Base-by-base conservation (phyloP, 2,888 invertebrate genomes). In the Chloroclysta siterata region DNA sequence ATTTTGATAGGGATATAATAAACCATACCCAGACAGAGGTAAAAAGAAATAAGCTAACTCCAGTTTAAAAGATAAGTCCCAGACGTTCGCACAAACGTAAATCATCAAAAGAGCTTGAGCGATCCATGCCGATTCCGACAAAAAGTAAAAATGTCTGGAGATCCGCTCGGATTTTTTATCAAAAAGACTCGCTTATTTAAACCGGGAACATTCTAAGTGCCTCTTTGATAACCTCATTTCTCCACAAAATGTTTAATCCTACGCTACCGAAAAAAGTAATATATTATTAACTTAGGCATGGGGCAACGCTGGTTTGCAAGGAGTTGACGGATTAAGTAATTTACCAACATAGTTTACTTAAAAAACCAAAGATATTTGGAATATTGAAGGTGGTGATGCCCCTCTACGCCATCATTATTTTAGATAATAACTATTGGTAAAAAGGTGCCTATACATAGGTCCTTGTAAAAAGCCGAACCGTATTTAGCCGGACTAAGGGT, bases 191-290 rank as follows among this genome's bases (percentile, higher is more conserved):
- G 14, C 54, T 58, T 57, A 63, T 63, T 53, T 58, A 63, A 46
- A 53, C 63, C 56, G 61, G 42, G 55, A 53, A 53, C 58, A 47
- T 63, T 51, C 17, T 60, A 63, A 71, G 69, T 62, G 69, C 65
- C 60, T 55, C 55, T 67, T 69, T 67, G 58, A 69, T 65, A 67
- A 65, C 60, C 62, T 60, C 42, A 68, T 65, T 66, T 65, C 61
- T 68, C 60, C 51, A 44, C 58, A 53, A 58, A 51, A 62, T 56
- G 60, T 61, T 61, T 61, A 59, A 54, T 48, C 63, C 55, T 54
- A 66, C 59, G 46, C 33, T 46, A n/a, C 42, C 14, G 15, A 11
- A 29, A 28, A 44, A 51, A 17, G 48, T 29, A 48, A 57, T 17
- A 46, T 11, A 17, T 46, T 46, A 17, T 10, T 3, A 17, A 17